Percentiles rank a stretch among this genome's conserved stretches.
Conservation (phyloP, 2,888 invertebrate genomes). For the Clusia tigrina region DNA sequence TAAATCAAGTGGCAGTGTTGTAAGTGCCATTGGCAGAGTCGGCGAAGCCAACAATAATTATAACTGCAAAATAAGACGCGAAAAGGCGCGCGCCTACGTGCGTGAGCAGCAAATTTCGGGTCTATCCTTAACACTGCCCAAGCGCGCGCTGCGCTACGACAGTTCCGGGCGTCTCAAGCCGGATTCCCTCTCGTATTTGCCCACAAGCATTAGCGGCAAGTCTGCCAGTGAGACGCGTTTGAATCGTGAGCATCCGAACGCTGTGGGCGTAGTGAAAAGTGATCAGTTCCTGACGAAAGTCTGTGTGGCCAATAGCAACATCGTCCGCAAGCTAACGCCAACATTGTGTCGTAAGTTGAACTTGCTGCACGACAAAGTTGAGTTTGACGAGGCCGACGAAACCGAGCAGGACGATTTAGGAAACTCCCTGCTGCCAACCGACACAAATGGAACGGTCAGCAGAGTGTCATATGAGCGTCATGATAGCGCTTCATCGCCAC, state of each 20-base stretch:
- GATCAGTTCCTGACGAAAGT: conserved; percentile 20
- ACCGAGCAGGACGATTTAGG: conserved; percentile 14
- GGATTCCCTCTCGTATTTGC: conserved; percentile 33
- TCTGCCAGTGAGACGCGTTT: conserved; percentile 41
- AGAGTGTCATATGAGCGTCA: not conserved
- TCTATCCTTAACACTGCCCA: conserved; percentile 23
- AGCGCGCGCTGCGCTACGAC: conserved; percentile 53
- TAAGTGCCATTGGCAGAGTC: not conserved
- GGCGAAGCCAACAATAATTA: conserved; percentile 33
- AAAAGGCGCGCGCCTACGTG: not conserved
- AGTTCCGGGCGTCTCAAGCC: conserved; percentile 51
- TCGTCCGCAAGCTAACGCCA: conserved; percentile 40
- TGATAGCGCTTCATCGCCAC: not conserved
- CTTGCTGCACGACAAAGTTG: conserved; percentile 23
- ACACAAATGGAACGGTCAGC: not conserved
- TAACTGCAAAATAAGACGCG: conserved; percentile 41
- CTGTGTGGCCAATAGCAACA: conserved; percentile 28
- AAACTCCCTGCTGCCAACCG: not conserved
- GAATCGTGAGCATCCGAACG: conserved; percentile 22
- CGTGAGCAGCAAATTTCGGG: conserved; percentile 10
- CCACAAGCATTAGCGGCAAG: conserved; percentile 28
- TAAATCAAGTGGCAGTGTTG: conserved; percentile 5
- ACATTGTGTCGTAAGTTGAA: conserved; percentile 38
- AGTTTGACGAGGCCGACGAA: not conserved
- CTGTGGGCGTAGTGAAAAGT: conserved; percentile 11